Base-by-base conservation (phyloP, 2,888 invertebrate genomes). In the Yponomeuta evonymella region DNA sequence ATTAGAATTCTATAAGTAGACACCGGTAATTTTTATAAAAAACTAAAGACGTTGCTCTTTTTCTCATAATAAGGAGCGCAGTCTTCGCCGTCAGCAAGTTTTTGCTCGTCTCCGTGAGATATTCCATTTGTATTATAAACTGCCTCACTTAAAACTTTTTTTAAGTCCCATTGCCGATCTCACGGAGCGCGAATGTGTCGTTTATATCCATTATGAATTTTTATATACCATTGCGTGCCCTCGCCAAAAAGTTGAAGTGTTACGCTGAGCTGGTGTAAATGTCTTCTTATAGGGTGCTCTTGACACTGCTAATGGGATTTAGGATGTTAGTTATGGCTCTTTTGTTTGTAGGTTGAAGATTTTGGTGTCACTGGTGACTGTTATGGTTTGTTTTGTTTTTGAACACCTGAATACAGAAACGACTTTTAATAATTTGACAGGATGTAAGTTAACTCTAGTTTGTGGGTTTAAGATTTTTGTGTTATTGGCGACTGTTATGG, bases 161-260 rank as follows among this genome's bases (percentile, higher is more conserved):
- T 84, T 83, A 81, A 77, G 74, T 79, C 77, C 75, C 75, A 75
- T 78, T 78, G 81, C 79, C 77, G 79, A 78, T 81, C 78, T 79
- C 78, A 76, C 76, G 78, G 77, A 80, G 81, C 79, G 78, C 79
- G 82, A 85, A 84, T 83, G 81, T 84, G 81, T 82, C 83, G 81
- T 85, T 82, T 81, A 84, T 83, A 83, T 76, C 79, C 71, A 72
- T 72, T 72, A 72, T 73, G 72, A 72, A 70, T 70, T 70, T 66
- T 70, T 70, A 70, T 70, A 58, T 70, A 58, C 62, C 43, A 33
- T 15, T 62, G 72, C 71, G 51, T 58, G 51, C 74, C 73, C 73
- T 78, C 75, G 72, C 73, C 78, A 79, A 79, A 80, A 83, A 79
- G 74, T 74, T 72, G 71, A 74, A 75, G 74, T 72, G 75, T 81